Conservation (phyloP, 2,113 vertebrate species). For the Campylomormyrus tamandua region DNA sequence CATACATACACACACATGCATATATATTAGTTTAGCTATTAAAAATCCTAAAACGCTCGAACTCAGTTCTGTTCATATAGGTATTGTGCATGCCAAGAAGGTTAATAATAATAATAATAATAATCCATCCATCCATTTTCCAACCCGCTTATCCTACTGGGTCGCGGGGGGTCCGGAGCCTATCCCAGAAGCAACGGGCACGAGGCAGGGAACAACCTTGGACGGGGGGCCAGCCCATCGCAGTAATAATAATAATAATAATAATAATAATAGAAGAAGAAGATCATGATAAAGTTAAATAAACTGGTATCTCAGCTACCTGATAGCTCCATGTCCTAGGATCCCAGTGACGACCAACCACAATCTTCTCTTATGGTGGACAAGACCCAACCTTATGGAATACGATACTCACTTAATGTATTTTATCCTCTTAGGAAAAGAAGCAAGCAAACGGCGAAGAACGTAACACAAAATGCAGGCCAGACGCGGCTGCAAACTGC, state of each 20-base stretch:
- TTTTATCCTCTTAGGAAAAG: not conserved
- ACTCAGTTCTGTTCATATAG: not conserved
- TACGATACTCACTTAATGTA: conserved; percentile 2
- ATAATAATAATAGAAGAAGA: not conserved
- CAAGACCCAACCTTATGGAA: not conserved
- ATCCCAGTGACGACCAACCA: not conserved
- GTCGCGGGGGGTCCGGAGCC: no score
- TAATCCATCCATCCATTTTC: no score
- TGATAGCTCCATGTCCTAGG: not conserved
- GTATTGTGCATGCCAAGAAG: not conserved
- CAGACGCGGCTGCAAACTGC: conserved; percentile 11
- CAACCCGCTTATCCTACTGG: no score
- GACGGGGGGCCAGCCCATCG: no score
- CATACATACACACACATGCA: not conserved
- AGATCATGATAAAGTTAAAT: not conserved
- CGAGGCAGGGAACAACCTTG: no score
- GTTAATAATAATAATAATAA: not conserved
- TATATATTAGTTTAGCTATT: not conserved
- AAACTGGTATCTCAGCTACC: not conserved
- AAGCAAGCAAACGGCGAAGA: not conserved
- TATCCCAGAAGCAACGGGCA: no score
- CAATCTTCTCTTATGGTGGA: not conserved
- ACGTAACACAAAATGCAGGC: not conserved
- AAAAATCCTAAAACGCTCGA: not conserved
- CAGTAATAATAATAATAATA: not conserved